phyloP scores from a whole-genome alignment of 2,797 vertebrate species.

The Tenualosa ilisha region DNA sequence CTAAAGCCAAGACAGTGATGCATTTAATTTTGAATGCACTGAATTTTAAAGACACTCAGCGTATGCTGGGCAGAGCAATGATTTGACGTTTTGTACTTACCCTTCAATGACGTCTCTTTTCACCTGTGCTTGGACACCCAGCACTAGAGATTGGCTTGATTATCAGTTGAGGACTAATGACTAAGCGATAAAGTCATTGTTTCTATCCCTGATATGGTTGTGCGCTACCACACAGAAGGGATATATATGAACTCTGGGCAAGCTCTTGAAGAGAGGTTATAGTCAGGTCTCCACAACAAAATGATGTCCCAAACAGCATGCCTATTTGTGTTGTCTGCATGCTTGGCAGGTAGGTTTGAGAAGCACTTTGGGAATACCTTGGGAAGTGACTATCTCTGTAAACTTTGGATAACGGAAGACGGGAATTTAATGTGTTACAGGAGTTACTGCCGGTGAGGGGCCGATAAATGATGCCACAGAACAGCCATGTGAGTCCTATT shows the following conservation, averaged over 20 bases:
- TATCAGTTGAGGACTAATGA: not conserved
- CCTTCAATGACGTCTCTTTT: not conserved
- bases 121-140: not conserved
- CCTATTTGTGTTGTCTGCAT: constrained; percentile 46
- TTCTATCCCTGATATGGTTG: not conserved
- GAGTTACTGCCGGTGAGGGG: not conserved
- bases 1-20: not conserved
- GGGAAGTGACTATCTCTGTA: not conserved
- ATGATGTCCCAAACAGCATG: not conserved
- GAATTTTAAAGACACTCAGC: not conserved
- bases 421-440: not conserved
- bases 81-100: not conserved
- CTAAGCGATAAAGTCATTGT: constrained; percentile 19
- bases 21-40: not conserved
- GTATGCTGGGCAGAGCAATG: not conserved
- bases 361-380: not conserved
- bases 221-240: not conserved
- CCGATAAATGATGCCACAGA: too few species aligned
- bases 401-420: not conserved
- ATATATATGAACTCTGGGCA: not conserved
- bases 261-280: not conserved
- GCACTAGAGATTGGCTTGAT: not conserved
- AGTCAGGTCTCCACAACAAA: not conserved
- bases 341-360: constrained; percentile 60
- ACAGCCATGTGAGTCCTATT: not conserved